Base-by-base conservation (phyloP, 2,797 vertebrate genomes). In the Chelidonichthys spinosus region DNA sequence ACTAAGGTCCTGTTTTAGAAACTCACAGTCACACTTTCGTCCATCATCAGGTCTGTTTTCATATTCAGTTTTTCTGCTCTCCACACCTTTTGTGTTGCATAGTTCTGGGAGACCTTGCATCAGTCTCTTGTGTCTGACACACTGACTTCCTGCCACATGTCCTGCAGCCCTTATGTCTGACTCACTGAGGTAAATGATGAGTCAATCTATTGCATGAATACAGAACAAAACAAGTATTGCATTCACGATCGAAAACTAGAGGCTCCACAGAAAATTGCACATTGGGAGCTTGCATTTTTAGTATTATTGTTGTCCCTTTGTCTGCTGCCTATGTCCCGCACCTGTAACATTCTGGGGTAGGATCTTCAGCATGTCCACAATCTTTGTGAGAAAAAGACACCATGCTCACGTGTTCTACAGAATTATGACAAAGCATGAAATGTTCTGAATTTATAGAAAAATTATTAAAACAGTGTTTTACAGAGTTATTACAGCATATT, bases 391-490 rank as follows among this genome's bases (percentile, higher is more conserved):
- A 32, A 42, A 64, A 36, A 61, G 25, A 18, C 50, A 61, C 33
- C 42, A 35, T 1, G 0, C 5, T 64, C 39, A 71, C 6, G 10
- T 40, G 25, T 25, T 25, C 25, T 25, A 58, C 7, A 25, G 2
- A 56, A 18, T 6, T n/a, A 49, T 49, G 46, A 49, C 15, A 37
- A 52, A 54, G 36, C 63, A 75, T 18, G 3, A 25, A 25, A 25
- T 25, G 25, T 25, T 25, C 10, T 55, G 37, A 35, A 53, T 58
- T 66, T 52, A 18, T 54, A 65, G 25, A 76, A 79, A 83, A 42
- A 4, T 47, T 53, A 83, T 83, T 55, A 67, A 72, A 55, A 75
- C 17, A 0, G 11, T 56, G 25, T 82, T 64, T 84, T 70, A 62
- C 62, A 80, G 70, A 35, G 5, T 44, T 61, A 14, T 71, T 75